These are phyloP conservation scores for Callopanchax toddi DNA, from an alignment of 2,113 vertebrate species.

Conservation along the genomic window DNA sequence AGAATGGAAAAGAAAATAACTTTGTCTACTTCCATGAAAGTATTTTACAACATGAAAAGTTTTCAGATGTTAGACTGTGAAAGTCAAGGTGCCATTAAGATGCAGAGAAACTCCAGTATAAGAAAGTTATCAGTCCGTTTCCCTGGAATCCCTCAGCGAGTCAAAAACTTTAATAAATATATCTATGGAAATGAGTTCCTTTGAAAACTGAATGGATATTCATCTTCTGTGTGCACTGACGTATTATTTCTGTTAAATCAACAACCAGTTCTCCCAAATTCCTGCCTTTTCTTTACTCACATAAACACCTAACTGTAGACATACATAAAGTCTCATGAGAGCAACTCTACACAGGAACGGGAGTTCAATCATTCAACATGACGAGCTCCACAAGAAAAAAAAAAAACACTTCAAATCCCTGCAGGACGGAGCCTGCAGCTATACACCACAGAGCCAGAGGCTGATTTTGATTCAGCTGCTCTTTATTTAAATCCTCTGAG, in stretches of 20 bases:
- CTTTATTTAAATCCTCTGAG: slow-evolving; percentile 58
- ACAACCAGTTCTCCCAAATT: not conserved
- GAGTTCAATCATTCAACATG: slow-evolving; percentile 62
- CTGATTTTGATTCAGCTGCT: slow-evolving; percentile 57
- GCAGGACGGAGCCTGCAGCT: slow-evolving; percentile 56
- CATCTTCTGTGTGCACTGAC: slow-evolving; percentile 15
- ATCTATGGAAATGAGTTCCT: slow-evolving; percentile 15
- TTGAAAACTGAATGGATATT: slow-evolving; percentile 46
- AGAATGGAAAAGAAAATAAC: not conserved
- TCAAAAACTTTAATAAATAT: slow-evolving; percentile 36
- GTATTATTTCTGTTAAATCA: slow-evolving; percentile 43
- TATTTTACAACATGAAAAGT: too few relatives aligned
- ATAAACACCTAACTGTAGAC: not conserved
- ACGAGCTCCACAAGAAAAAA: slow-evolving; percentile 44
- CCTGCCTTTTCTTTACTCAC: slow-evolving; percentile 20
- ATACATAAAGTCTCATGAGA: slow-evolving; percentile 36
- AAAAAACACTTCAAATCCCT: slow-evolving; percentile 49
- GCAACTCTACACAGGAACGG: slow-evolving; percentile 31
- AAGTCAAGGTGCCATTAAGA: slow-evolving; percentile 14
- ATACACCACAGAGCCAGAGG: slow-evolving; percentile 57
- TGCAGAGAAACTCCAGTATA: not conserved
- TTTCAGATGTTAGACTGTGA: not conserved
- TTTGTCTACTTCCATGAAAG: not conserved
- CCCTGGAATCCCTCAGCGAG: not conserved
- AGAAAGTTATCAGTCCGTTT: slow-evolving; percentile 5